phyloP scores from a whole-genome alignment of 2,888 invertebrate species.

The Metopia argyrocephala region DNA sequence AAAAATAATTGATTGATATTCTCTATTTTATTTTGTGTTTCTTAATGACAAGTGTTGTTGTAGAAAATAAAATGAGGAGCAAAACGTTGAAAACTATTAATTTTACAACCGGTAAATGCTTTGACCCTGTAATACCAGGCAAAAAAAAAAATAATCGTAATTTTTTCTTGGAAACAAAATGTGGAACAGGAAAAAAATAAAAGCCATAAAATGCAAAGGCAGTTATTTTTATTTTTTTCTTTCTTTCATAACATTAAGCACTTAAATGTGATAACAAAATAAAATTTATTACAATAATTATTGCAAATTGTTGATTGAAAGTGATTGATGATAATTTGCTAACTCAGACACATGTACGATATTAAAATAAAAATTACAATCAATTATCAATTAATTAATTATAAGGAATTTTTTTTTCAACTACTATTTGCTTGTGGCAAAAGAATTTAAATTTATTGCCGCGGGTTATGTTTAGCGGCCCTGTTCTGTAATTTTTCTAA shows the following conservation, averaged over 20 bases:
- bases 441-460: no score
- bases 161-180: not conserved
- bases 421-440: no score
- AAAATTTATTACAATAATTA: constrained; percentile 2
- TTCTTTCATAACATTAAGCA: no score
- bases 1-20: no score
- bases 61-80: constrained; percentile 51
- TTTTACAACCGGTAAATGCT: constrained; percentile 56
- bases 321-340: constrained; percentile 41
- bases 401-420: no score
- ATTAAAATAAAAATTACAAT: not conserved
- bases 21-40: not conserved
- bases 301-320: constrained; percentile 50
- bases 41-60: not conserved
- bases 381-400: not conserved
- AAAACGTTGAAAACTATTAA: constrained; percentile 55
- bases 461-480: no score
- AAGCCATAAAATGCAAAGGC: not conserved
- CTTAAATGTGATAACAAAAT: not conserved
- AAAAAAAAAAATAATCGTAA: not conserved
- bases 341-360: not conserved
- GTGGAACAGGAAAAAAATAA: not conserved
- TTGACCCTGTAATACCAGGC: constrained; percentile 44
- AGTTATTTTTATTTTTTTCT: not conserved
- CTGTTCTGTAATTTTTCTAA: no score